A percentile compares a stretch with the other conserved stretches of the same genome.
Conservation (phyloP, 2,797 vertebrate species). For the Dendrocincla fuliginosa region DNA sequence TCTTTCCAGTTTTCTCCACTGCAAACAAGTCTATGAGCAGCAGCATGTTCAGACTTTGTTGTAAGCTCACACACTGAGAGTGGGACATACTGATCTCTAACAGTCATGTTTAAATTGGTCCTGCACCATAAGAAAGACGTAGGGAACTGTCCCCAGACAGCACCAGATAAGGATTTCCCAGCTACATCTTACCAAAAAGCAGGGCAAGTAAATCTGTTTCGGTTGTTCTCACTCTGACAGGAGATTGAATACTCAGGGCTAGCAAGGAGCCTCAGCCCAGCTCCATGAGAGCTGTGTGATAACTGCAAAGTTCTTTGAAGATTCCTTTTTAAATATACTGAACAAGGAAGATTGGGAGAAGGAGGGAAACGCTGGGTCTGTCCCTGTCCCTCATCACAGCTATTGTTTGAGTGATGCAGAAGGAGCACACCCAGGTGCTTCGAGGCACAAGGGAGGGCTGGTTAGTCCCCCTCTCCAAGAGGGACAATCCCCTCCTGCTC, state of each 20-base stretch:
- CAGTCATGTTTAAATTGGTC: not conserved
- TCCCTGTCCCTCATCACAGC: not conserved
- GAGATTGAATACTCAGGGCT: not conserved
- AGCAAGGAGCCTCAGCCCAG: not conserved
- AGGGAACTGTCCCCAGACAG: not conserved
- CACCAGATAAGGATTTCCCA: not conserved
- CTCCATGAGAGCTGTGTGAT: not conserved
- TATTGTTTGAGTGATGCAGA: not conserved
- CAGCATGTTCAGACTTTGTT: not conserved
- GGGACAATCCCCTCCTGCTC: not conserved
- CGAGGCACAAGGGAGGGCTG: not conserved
- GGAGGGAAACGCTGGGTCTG: not conserved
- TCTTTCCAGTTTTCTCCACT: not conserved
- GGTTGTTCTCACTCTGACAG: not conserved
- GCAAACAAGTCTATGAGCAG: conserved; percentile 3
- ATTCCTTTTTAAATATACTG: not conserved
- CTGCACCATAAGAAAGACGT: accelerated
- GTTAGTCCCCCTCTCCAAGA: not conserved
- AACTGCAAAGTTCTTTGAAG: not conserved
- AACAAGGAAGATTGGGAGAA: not conserved
- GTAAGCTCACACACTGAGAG: not conserved
- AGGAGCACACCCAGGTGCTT: not conserved
- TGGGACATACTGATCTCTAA: not conserved
- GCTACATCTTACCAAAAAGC: not conserved
- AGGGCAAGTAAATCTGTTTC: not conserved